These are phyloP conservation scores for Dendrolimus kikuchii DNA, from an alignment of 1,140 invertebrate genomes.

Conservation along the genomic window DNA sequence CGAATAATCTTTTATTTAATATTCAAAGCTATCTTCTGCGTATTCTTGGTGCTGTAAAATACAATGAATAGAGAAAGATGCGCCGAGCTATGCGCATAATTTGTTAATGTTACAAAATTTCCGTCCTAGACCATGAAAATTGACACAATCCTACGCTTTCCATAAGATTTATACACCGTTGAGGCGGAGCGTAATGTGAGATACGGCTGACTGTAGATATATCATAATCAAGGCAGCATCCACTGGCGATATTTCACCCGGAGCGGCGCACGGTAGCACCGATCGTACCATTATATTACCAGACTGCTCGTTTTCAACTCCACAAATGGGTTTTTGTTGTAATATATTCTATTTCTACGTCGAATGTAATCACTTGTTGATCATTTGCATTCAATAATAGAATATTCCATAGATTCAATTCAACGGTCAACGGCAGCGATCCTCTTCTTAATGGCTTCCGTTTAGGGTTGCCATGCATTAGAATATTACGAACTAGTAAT, in stretches of 20 bases:
- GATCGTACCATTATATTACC: slow-evolving; percentile 21
- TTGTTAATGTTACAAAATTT: slow-evolving; percentile 18
- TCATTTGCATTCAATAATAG: slow-evolving; percentile 8
- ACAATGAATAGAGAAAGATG: too few species aligned
- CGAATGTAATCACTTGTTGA: slow-evolving; percentile 14
- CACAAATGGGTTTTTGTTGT: slow-evolving; percentile 10
- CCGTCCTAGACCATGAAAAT: slow-evolving; percentile 22
- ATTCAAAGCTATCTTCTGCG: too few species aligned
- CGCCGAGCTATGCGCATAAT: slow-evolving; percentile 4
- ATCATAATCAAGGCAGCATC: slow-evolving; percentile 35
- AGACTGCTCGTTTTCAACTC: slow-evolving; percentile 14
- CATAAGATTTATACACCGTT: slow-evolving; percentile 13
- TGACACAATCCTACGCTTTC: slow-evolving; percentile 25
- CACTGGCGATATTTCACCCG: slow-evolving; percentile 28
- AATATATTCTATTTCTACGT: slow-evolving; percentile 15
- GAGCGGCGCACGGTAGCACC: slow-evolving; percentile 17
- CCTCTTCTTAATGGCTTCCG: slow-evolving; percentile 4
- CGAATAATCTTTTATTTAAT: too few species aligned
- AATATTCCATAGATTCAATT: slow-evolving; percentile 5
- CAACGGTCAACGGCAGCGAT: slow-evolving; percentile 2
- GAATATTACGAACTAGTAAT: neutral
- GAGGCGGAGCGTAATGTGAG: slow-evolving; percentile 18
- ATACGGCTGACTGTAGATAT: slow-evolving; percentile 13
- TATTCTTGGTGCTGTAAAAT: too few species aligned
- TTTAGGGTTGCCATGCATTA: neutral